Evolutionary conservation across 2,888 invertebrate species (phyloP).

Genomic region (Rhimphoctona megacephalus): DNA sequence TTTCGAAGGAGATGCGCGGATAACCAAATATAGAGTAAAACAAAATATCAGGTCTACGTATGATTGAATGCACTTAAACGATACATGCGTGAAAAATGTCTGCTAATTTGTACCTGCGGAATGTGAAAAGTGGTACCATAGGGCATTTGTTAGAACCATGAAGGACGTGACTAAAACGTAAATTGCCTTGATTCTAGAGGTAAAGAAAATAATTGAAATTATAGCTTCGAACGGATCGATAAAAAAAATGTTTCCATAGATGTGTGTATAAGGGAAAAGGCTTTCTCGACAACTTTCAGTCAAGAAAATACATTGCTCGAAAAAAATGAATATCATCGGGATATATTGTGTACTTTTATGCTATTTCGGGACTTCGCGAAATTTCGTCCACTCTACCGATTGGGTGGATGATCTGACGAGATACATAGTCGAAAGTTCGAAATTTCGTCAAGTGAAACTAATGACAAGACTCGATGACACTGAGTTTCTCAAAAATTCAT

Average conservation of each 20-base stretch:
- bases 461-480: constrained; percentile 1
- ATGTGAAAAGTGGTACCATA: not conserved
- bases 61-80: not conserved
- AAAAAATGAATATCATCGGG: not conserved
- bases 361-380: not conserved
- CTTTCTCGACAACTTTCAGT: not conserved
- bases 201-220: not conserved
- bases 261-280: not conserved
- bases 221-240: not conserved
- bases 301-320: not conserved
- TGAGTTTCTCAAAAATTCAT: not conserved
- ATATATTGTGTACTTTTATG: not conserved
- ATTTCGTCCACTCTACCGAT: constrained; percentile 1
- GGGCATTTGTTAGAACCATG: not conserved
- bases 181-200: not conserved
- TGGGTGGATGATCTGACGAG: constrained; percentile 52
- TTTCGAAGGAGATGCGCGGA: not conserved
- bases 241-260: not conserved
- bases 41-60: not conserved
- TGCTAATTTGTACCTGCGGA: not conserved
- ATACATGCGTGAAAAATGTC: not conserved
- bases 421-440: constrained; percentile 10
- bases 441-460: constrained; percentile 10
- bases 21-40: not conserved
- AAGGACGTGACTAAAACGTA: not conserved